A percentile compares a stretch with the other conserved stretches of the same genome.
Evolutionary conservation across 2,113 vertebrate genomes (phyloP).

Genomic region (Eidolon helvum): DNA sequence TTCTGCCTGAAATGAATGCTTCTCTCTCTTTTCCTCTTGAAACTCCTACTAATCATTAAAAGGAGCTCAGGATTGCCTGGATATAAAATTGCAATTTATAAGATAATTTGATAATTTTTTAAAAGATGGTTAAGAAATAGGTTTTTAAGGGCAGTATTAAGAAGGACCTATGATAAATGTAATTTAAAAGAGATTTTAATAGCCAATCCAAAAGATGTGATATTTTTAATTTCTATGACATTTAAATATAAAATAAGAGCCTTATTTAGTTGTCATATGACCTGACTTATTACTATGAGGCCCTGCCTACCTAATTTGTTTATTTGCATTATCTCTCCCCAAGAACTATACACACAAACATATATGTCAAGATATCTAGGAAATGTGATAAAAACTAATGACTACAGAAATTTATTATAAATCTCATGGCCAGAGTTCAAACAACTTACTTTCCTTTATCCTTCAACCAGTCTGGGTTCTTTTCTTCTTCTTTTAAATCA

Average conservation of each 20-base stretch:
- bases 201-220: background rate
- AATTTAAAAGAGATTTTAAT: background rate
- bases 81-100: background rate
- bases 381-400: background rate
- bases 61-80: background rate
- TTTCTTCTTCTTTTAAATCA: conserved; percentile 92
- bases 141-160: background rate
- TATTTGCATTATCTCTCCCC: background rate
- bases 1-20: background rate
- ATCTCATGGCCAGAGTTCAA: background rate
- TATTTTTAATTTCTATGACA: background rate
- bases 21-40: background rate
- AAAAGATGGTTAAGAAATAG: background rate
- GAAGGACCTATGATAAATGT: background rate
- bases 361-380: background rate
- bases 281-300: background rate
- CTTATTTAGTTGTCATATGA: background rate
- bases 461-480: conserved; percentile 95
- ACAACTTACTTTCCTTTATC: conserved; percentile 96
- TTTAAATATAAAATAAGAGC: background rate
- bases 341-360: background rate
- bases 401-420: background rate
- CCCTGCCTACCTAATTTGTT: background rate
- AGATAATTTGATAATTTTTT: background rate
- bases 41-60: background rate